A percentile compares a stretch with the other conserved stretches of the same genome.
phyloP scores from a whole-genome alignment of 2,888 invertebrate species.

The Platycnemis pennipes region DNA sequence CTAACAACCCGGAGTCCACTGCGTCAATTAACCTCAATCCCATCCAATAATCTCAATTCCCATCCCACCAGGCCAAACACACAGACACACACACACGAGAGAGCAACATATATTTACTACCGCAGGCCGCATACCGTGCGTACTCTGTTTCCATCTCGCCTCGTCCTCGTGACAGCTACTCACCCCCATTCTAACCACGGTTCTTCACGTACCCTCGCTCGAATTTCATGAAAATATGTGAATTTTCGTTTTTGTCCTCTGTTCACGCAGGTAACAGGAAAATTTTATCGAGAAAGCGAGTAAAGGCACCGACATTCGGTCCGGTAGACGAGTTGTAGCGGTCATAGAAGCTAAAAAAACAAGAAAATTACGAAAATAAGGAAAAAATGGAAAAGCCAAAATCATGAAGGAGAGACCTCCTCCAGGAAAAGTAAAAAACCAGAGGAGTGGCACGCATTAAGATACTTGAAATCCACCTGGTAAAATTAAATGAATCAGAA shows the following conservation, averaged over 20 bases:
- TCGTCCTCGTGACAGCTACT: not conserved
- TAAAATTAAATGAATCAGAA: too few relatives aligned
- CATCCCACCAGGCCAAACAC: not conserved
- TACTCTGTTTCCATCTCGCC: not conserved
- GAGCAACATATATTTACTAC: not conserved
- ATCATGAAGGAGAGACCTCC: not conserved
- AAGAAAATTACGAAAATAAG: not conserved
- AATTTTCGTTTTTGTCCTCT: not conserved
- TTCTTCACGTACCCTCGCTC: not conserved
- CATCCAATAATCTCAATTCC: constrained; percentile 36
- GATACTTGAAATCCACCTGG: not conserved
- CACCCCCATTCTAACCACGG: not conserved
- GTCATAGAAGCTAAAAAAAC: not conserved
- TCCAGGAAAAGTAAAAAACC: not conserved
- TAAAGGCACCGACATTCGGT: not conserved
- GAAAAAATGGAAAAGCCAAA: not conserved
- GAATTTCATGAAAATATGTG: not conserved
- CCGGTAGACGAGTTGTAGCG: too few relatives aligned
- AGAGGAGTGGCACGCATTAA: not conserved
- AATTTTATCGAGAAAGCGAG: not conserved
- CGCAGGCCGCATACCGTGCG: not conserved
- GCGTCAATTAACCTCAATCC: constrained; percentile 62
- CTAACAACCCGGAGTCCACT: constrained; percentile 38
- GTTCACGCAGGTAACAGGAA: not conserved
- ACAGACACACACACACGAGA: not conserved